Evolutionary conservation across 2,797 vertebrate species (phyloP).

Genomic region (Squalus acanthias): DNA sequence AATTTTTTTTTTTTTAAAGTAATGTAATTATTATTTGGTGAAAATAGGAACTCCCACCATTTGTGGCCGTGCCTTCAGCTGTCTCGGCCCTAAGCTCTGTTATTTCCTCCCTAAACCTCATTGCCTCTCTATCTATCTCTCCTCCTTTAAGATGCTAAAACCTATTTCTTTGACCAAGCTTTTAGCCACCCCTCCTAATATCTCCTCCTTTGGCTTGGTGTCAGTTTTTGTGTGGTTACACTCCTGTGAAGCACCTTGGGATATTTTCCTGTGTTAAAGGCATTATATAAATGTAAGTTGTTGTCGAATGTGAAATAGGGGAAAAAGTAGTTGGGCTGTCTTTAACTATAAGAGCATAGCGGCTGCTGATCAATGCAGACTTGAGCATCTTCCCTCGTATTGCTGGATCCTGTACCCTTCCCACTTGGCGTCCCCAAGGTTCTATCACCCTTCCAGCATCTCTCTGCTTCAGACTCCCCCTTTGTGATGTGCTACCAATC

Average conservation of each 20-base stretch:
- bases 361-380: neutral
- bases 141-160: neutral
- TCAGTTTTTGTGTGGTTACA: neutral
- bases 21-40: neutral
- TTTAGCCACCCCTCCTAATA: neutral
- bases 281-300: neutral
- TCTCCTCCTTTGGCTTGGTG: neutral
- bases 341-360: neutral
- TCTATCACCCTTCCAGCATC: neutral
- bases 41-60: neutral
- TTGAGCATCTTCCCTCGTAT: neutral
- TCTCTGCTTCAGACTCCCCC: neutral
- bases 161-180: neutral
- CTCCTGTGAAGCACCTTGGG: neutral
- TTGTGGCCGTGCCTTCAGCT: neutral
- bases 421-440: neutral
- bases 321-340: neutral
- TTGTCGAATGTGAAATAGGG: neutral
- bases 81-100: neutral
- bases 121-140: neutral
- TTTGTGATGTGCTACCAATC: neutral
- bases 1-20: no score
- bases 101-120: neutral
- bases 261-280: neutral
- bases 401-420: neutral